Evolutionary conservation across 2,113 vertebrate genomes (phyloP).

Genomic region (Strix uralensis): DNA sequence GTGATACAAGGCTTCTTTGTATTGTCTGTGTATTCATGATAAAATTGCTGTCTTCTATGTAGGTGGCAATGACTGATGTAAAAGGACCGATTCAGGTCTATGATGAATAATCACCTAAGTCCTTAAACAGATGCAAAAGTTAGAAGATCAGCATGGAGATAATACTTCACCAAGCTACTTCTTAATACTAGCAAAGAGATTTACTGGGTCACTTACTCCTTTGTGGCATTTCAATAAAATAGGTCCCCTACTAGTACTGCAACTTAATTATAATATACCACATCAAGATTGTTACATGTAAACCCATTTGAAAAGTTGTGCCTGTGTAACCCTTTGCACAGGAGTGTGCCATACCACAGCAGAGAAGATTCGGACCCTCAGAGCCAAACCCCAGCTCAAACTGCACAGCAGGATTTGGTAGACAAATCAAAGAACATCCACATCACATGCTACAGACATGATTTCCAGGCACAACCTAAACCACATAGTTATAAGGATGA

Average conservation of each 20-base stretch:
- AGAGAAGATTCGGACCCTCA: not conserved
- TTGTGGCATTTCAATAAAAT: not conserved
- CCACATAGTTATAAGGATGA: not conserved
- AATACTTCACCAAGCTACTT: not conserved
- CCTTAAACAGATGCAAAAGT: not conserved
- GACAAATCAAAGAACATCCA: not conserved
- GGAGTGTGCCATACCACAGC: rapidly evolving
- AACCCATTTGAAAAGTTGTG: not conserved
- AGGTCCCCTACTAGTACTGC: not conserved
- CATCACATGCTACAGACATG: not conserved
- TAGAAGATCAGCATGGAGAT: not conserved
- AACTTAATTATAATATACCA: not conserved
- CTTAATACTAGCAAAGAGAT: not conserved
- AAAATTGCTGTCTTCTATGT: not conserved
- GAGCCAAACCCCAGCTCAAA: not conserved
- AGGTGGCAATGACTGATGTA: not conserved
- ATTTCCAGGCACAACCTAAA: not conserved
- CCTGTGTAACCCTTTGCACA: not conserved
- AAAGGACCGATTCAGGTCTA: not conserved
- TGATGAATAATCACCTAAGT: not conserved
- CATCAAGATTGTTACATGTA: not conserved
- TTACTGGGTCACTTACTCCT: not conserved
- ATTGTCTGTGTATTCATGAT: not conserved
- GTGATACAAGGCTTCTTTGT: not conserved
- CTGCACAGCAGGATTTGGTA: not conserved